Base-by-base conservation (phyloP, 2,888 invertebrate species). In the Phasia obesa region DNA sequence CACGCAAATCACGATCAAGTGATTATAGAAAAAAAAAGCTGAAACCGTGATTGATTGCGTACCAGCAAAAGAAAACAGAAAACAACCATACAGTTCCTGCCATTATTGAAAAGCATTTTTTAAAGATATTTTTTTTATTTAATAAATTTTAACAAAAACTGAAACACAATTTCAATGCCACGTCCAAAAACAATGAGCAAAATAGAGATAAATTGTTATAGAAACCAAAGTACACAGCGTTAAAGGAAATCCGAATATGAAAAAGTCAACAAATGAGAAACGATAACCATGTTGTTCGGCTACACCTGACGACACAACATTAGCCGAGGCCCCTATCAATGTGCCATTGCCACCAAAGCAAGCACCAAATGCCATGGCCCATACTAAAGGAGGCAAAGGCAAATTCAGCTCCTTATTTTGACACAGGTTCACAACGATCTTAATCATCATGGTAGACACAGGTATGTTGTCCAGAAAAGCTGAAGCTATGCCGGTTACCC, bases 401-500 rank as follows among this genome's bases (percentile, higher is more conserved):
- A 98, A 89, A n/a, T 93, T 90, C 0, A 97, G 91, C 1, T 93
- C 92, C 0, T 93, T 92, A 87, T 95, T 95, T 55, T 94, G 92
- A 0, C 95, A 93, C 27, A 97, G 88, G 60, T 93, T 93, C 0
- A 94, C 94, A 9, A 95, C 94, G 49, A 97, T 94, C 38, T 95
- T 93, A 0, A 97, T 93, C 97, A 98, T 97, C 95, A 98, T 97
- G 0, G 97, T 97, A 0, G 97, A 96, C 53, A 97, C 93, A 0
- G 98, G 97, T 60, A 98, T 96, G 90, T 97, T 98, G 90, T 98
- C 97, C 0, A 98, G 96, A 88, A 98, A 96, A 0, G 97, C 96
- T 19, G 97, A 97, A 0, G 95, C 95, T 0, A 96, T 59, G 0
- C 96, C 96, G 0, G 97, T 86, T 0, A 96, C 94, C 96, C 97